phyloP scores from a whole-genome alignment of 2,888 invertebrate genomes.

The Tiphia femorata region DNA sequence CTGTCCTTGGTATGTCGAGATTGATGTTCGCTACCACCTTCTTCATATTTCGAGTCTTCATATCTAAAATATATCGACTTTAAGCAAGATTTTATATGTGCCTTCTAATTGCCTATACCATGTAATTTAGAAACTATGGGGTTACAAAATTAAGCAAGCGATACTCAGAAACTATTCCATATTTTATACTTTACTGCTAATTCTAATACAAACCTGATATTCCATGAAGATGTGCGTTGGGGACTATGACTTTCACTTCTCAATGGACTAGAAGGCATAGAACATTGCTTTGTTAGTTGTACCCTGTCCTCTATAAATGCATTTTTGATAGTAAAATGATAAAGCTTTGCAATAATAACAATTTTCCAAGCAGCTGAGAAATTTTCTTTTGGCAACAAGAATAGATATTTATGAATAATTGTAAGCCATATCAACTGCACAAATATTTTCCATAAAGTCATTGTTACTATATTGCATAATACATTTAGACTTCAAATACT shows the following conservation, averaged over 20 bases:
- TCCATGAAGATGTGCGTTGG: constrained; percentile 5
- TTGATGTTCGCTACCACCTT: background rate
- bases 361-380: background rate
- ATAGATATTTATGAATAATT: constrained; percentile 16
- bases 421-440: constrained; percentile 13
- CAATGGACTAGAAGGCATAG: constrained; percentile 13
- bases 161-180: background rate
- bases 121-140: background rate
- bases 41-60: constrained; percentile 2
- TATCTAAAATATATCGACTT: too few species aligned
- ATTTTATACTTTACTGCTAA: background rate
- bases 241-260: constrained; percentile 17
- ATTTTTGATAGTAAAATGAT: too few species aligned
- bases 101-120: too few species aligned
- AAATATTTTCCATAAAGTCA: background rate
- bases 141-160: background rate
- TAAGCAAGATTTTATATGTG: too few species aligned
- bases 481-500: background rate
- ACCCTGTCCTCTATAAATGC: too few species aligned
- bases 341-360: constrained; percentile 10
- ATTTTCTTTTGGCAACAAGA: background rate
- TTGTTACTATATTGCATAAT: background rate
- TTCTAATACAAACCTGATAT: constrained; percentile 31
- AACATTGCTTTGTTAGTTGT: constrained; percentile 10
- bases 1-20: constrained; percentile 17